Conservation (phyloP, 2,797 vertebrate species). For the Ctenopoma kingsleyae region DNA sequence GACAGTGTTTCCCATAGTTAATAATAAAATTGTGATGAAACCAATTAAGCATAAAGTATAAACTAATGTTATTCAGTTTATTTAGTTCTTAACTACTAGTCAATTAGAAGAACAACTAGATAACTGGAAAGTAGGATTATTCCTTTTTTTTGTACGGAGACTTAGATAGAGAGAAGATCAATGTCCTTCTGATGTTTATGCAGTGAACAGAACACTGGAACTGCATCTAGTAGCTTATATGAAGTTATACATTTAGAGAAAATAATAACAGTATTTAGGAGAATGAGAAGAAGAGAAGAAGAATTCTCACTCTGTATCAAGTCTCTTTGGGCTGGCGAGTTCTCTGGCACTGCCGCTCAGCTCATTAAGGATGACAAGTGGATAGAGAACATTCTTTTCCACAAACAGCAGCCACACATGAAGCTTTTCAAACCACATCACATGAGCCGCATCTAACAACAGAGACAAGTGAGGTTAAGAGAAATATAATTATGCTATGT, state of each 20-base stretch:
- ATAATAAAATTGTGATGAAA: background rate
- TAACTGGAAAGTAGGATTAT: background rate
- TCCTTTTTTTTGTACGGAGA: background rate
- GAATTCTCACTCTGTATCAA: constrained; percentile 93
- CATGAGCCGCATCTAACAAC: constrained; percentile 92
- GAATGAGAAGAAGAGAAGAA: no score
- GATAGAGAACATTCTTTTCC: constrained; percentile 97
- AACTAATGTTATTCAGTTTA: background rate
- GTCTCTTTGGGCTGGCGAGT: constrained; percentile 94
- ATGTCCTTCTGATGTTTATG: no score
- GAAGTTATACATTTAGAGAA: background rate
- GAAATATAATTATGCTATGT: background rate
- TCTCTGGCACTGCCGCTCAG: constrained; percentile 95
- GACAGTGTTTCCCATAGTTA: accelerated
- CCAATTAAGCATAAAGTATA: background rate
- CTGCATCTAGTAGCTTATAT: background rate
- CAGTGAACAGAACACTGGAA: background rate
- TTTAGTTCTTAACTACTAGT: background rate
- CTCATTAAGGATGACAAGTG: constrained; percentile 96
- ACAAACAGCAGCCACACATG: constrained; percentile 97
- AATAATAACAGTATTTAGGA: background rate
- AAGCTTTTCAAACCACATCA: constrained; percentile 99
- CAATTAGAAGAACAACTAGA: background rate
- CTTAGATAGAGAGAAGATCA: background rate
- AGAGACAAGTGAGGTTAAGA: background rate